phyloP scores from a whole-genome alignment of 2,113 vertebrate genomes.

The Hippocampus mohnikei region DNA sequence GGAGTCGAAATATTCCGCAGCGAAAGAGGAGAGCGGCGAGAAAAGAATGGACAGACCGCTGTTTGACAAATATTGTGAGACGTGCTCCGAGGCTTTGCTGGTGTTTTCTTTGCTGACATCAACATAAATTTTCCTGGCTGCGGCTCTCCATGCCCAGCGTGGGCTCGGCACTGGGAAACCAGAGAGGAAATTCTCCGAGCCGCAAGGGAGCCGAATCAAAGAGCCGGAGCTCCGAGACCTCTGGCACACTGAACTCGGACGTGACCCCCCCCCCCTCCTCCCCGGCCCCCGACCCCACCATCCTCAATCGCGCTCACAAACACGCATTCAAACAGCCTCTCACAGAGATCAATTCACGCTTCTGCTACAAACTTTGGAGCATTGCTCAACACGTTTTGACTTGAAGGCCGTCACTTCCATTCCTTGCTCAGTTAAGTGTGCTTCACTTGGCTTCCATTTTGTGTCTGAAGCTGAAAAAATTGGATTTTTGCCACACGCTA shows the following conservation, averaged over 20 bases:
- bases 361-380: slow-evolving; percentile 5
- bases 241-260: slow-evolving; percentile 71
- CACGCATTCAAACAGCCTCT: slow-evolving; percentile 14
- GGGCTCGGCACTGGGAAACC: slow-evolving; percentile 67
- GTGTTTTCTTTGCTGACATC: slow-evolving; percentile 82
- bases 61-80: slow-evolving; percentile 78
- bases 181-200: slow-evolving; percentile 68
- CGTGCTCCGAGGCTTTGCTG: slow-evolving; percentile 59
- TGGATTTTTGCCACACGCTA: background rate
- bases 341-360: slow-evolving; percentile 22
- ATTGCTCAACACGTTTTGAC: slow-evolving; percentile 22
- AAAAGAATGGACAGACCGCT: slow-evolving; percentile 70
- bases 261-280: slow-evolving; percentile 45
- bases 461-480: background rate
- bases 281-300: slow-evolving; percentile 2
- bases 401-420: background rate
- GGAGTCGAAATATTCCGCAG: slow-evolving; percentile 52
- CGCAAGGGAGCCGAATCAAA: slow-evolving; percentile 71
- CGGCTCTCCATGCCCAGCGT: slow-evolving; percentile 70
- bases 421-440: background rate
- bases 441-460: background rate
- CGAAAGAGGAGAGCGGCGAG: slow-evolving; percentile 43
- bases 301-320: slow-evolving; percentile 27
- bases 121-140: slow-evolving; percentile 76
- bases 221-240: slow-evolving; percentile 62